Percentiles rank a stretch among this genome's conserved stretches.
Evolutionary conservation across 2,888 invertebrate species (phyloP).

Genomic region (Autographa gamma): DNA sequence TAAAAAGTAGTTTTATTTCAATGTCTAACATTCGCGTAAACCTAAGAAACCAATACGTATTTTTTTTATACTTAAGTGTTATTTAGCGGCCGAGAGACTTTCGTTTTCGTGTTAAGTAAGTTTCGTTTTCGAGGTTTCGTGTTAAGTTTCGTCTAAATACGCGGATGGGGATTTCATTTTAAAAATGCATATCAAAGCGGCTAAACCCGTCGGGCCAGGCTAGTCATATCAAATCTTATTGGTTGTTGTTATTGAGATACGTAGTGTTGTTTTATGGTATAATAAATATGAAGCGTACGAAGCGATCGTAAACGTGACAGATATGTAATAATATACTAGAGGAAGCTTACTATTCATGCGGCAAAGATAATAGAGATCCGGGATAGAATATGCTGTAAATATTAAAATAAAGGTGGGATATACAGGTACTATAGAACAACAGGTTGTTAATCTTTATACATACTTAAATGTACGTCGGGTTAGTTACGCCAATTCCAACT

Average conservation of each 20-base stretch:
- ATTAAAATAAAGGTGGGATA: neutral
- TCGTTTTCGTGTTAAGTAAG: too few relatives aligned
- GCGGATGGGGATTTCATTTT: neutral
- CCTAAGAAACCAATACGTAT: too few relatives aligned
- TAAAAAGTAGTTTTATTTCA: too few relatives aligned
- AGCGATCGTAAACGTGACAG: neutral
- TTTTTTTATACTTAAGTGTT: too few relatives aligned
- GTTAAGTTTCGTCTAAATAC: too few relatives aligned
- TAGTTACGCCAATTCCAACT: too few relatives aligned
- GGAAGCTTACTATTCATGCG: neutral
- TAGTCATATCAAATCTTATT: neutral
- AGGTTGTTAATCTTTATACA: too few relatives aligned
- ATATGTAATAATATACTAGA: neutral
- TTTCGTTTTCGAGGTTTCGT: too few relatives aligned
- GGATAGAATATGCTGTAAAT: neutral
- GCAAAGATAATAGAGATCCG: neutral
- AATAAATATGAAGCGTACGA: slow-evolving; percentile 2
- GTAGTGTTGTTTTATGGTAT: neutral
- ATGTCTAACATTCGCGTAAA: too few relatives aligned
- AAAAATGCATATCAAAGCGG: neutral
- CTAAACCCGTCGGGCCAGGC: neutral
- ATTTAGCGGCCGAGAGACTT: too few relatives aligned
- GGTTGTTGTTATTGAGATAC: neutral
- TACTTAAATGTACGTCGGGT: too few relatives aligned
- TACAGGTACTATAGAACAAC: neutral